Conservation (phyloP, 2,888 invertebrate species). For the Drosophila macrospina region DNA sequence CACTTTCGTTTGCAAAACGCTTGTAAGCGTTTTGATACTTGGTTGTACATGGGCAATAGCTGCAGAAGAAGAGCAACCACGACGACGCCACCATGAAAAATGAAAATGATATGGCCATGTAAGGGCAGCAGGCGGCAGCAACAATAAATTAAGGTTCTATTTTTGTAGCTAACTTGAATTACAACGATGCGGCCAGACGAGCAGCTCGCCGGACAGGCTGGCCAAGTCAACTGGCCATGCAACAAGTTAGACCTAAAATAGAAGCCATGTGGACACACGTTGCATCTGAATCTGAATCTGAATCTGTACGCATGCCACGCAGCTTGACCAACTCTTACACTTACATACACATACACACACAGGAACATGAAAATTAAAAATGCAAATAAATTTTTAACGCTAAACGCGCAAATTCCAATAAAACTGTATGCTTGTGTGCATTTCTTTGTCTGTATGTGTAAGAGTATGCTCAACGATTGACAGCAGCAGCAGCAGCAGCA, state of each 20-base stretch:
- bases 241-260: slow-evolving; percentile 80
- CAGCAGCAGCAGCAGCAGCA: slow-evolving; percentile 15
- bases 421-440: slow-evolving; percentile 11
- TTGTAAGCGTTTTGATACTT: slow-evolving; percentile 45
- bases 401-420: slow-evolving; percentile 74
- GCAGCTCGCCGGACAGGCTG: slow-evolving; percentile 16
- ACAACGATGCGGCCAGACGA: slow-evolving; percentile 36
- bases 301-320: slow-evolving; percentile 33
- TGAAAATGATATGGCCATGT: slow-evolving; percentile 78
- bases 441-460: slow-evolving; percentile 1
- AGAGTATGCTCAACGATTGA: slow-evolving; percentile 29
- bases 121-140: slow-evolving; percentile 66
- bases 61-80: slow-evolving; percentile 14
- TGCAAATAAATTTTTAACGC: slow-evolving; percentile 81
- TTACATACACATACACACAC: slow-evolving; percentile 11
- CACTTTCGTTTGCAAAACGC: slow-evolving; percentile 70
- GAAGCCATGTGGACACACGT: slow-evolving; percentile 55
- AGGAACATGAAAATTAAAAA: slow-evolving; percentile 79
- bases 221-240: slow-evolving; percentile 54
- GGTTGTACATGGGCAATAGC: slow-evolving; percentile 34
- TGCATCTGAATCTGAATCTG: slow-evolving; percentile 34
- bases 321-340: slow-evolving; percentile 60
- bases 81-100: slow-evolving; percentile 61
- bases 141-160: slow-evolving; percentile 81
- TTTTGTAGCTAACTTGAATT: slow-evolving; percentile 80